Evolutionary conservation across 53 echinoderm and acorn worm genomes (phyloP), one percentile per base, ranked within the genome.

Genomic region (Temnopleurus reevesii): DNA sequence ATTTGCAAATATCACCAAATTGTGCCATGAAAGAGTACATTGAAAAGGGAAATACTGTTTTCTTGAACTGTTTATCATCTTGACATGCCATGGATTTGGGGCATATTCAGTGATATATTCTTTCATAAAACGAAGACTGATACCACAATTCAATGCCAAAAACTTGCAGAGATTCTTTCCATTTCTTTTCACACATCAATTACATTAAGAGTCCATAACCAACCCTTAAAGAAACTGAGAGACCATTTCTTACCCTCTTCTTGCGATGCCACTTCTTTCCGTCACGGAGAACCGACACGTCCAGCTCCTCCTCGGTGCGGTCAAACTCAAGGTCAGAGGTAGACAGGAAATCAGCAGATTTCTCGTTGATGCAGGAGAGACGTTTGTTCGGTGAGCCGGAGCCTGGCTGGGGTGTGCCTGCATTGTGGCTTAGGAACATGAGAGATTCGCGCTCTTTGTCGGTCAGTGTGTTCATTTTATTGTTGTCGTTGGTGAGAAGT

Each of bases 261-360:
- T 83, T 27, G 19, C 95, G 84, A 24, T 89, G 93, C 95, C 95
- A 99, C 49, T 96, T 89, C 92, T 93, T 99, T 8, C 99, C 99
- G 81, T 90, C 94, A 49, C 99, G 81, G 54, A 99, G 90, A 45
- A 93, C 94, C 29, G 99, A 99, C 43, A 93, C 90, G 46, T 99
- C 96, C 15, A 99, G 89, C 49, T 99, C 99, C 36, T 99, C 99
- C 35, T 99, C 99, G n/a, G 99, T 99, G 86, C 93, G 91, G 46
- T 99, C 99, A 31, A 96, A 93, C 89, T 96, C 96, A 41, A 99
- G 88, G 54, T 99, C 99, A 4, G 99, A 99, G 12, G 93, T 90
- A 9, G 96, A 96, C 10, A 99, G 91, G 29, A 99, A 92, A 53
- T 99, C 95, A 27, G 93, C 99, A 1, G 99, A 99, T 28, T 80